Base-by-base conservation (phyloP, 1,140 invertebrate genomes). In the Megathymus violae region DNA sequence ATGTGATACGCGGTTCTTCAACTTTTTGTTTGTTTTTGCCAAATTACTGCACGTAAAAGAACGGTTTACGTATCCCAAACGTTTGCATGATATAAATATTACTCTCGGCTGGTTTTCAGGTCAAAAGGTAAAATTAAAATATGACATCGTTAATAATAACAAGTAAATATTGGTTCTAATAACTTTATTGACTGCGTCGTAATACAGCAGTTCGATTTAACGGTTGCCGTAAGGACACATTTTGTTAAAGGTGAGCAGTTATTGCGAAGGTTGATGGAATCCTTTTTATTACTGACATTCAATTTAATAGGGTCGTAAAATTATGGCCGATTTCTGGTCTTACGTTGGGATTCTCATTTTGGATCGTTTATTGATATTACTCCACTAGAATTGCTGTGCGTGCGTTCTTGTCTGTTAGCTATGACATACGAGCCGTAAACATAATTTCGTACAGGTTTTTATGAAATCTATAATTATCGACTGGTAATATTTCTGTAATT, bases 141-240 rank as follows among this genome's bases (percentile, higher is more conserved):
- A 34, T 31, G 19, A 4, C 41, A 58, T 52, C 50, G 25, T 52
- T 52, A 52, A 52, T 52, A 56, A 38, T 16, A 22, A 22, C 19
- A 36, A 46, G 43, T 16, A 46, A 31, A 22, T 44, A 27, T n/a
- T 34, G 40, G 17, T 36, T 34, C 15, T 0, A 58, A 44, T 34
- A 58, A 46, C 41, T 17, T 46, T 46, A 58, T 58, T 58, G 46
- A 58, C 54, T 46, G 54, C 54, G 54, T 19, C 41, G 27, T 58
- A 58, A 46, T 43, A 17, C 15, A 11, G 16, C 10, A 41, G 27
- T 58, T 46, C 13, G 25, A 15, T 58, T 58, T 58, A 46, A 58
- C 41, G 54, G 46, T 44, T 34, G 54, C 54, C 41, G 15, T 46
- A 11, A 56, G 52, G 54, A 46, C 41, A 31, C 40, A 41, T 44